Evolutionary conservation across 1,140 invertebrate species (phyloP).

Genomic region (Onthophagus taurus): DNA sequence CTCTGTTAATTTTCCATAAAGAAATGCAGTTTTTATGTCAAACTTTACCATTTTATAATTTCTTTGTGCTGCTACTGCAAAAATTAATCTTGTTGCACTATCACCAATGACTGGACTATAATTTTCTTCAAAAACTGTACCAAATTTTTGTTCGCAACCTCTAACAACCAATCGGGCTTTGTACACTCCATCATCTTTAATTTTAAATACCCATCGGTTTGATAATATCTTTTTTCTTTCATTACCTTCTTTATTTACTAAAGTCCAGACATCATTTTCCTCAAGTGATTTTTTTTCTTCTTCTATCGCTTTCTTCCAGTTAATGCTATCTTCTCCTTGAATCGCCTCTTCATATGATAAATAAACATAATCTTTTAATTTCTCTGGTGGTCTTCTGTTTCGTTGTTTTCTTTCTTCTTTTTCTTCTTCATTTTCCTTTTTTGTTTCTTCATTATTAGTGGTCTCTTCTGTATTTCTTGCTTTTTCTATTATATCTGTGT

Average conservation of each 20-base stretch:
- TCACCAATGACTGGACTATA: slow-evolving; percentile 20
- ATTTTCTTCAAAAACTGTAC: slow-evolving; percentile 11
- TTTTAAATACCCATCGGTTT: slow-evolving; percentile 10
- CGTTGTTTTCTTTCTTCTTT: background rate
- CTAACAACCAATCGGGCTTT: slow-evolving; percentile 18
- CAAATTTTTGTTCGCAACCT: slow-evolving; percentile 13
- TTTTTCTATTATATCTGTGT: no score
- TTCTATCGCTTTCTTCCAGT: slow-evolving; percentile 15
- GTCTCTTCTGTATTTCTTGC: background rate
- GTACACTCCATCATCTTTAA: slow-evolving; percentile 9
- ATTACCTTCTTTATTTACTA: background rate
- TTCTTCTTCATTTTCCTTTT: slow-evolving; percentile 11
- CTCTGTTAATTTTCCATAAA: slow-evolving; percentile 33
- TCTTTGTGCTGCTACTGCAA: slow-evolving; percentile 13
- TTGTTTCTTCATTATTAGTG: slow-evolving; percentile 4
- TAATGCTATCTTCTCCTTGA: slow-evolving; percentile 2
- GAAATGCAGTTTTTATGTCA: slow-evolving; percentile 37
- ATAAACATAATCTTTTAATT: slow-evolving; percentile 17
- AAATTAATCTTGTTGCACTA: slow-evolving; percentile 15
- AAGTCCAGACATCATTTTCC: slow-evolving; percentile 18
- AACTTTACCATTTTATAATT: slow-evolving; percentile 26
- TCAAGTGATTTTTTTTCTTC: slow-evolving; percentile 13
- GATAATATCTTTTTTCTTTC: slow-evolving; percentile 4
- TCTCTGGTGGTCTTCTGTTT: background rate
- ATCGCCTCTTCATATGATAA: background rate